A percentile compares a stretch with the other conserved stretches of the same genome.
These are phyloP conservation scores for Leptoclinus maculatus DNA, from an alignment of 2,797 vertebrate species.

Conservation along the genomic window DNA sequence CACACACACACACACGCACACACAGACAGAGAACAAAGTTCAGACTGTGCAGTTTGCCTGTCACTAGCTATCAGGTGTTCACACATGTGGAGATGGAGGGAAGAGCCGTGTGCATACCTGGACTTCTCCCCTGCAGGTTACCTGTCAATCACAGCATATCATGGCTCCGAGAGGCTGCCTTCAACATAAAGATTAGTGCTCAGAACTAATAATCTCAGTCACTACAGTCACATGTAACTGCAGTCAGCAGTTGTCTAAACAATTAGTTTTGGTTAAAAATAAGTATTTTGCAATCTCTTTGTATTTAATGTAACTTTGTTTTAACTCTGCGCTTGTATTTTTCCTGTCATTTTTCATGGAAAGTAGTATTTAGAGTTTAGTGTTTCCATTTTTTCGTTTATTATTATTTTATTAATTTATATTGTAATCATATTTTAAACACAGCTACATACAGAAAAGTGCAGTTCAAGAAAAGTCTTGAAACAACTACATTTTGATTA, in stretches of 20 bases:
- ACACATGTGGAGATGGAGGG: constrained; percentile 49
- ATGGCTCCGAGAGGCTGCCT: constrained; percentile 56
- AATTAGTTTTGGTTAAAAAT: not conserved
- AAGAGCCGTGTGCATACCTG: constrained; percentile 68
- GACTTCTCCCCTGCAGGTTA: constrained; percentile 65
- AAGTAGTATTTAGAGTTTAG: not conserved
- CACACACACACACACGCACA: not conserved
- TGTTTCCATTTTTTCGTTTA: not conserved
- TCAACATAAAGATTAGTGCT: constrained; percentile 44
- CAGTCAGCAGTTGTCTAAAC: not conserved
- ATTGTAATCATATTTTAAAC: not conserved
- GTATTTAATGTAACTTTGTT: not conserved
- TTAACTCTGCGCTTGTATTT: not conserved
- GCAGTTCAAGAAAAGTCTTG: not conserved
- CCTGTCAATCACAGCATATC: constrained; percentile 77
- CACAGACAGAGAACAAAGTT: constrained; percentile 27
- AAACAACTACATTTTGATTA: not conserved
- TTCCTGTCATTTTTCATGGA: not conserved
- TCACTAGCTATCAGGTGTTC: constrained; percentile 72
- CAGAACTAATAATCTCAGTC: constrained; percentile 25
- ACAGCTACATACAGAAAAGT: not conserved
- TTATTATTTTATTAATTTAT: not conserved
- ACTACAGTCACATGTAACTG: constrained; percentile 10
- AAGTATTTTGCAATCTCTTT: not conserved
- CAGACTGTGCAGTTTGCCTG: constrained; percentile 46